Percentiles rank a stretch among this genome's conserved stretches.
phyloP scores from a whole-genome alignment of 2,888 invertebrate genomes.

The Parochlus steinenii region DNA sequence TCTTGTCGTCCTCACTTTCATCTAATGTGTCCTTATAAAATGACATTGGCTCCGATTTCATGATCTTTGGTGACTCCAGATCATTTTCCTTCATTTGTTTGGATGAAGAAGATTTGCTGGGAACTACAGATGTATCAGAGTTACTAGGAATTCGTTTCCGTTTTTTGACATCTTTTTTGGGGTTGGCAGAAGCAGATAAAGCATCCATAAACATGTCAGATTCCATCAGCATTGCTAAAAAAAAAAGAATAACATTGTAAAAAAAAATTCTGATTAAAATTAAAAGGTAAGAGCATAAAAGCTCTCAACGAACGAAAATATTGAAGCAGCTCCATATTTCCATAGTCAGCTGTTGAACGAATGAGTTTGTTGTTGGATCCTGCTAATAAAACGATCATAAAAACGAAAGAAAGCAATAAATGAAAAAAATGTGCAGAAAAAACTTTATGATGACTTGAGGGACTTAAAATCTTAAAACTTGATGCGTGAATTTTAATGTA shows the following conservation, averaged over 20 bases:
- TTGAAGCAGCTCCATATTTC: too few species aligned
- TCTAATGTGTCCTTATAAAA: constrained; percentile 89
- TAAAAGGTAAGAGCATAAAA: too few species aligned
- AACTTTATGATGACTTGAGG: too few species aligned
- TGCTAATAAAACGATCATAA: too few species aligned
- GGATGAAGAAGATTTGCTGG: constrained; percentile 34
- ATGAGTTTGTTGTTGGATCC: too few species aligned
- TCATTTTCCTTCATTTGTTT: constrained; percentile 20
- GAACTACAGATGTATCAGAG: constrained; percentile 40
- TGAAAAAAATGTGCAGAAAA: too few species aligned
- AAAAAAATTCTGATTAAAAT: too few species aligned
- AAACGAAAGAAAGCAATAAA: too few species aligned
- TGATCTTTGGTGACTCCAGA: constrained; percentile 13
- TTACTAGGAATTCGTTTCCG: constrained; percentile 56
- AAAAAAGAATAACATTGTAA: constrained; percentile 22
- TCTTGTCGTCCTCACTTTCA: constrained; percentile 25
- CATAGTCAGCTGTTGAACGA: too few species aligned
- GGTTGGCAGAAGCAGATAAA: constrained; percentile 55
- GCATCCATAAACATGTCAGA: constrained; percentile 92
- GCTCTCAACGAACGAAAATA: too few species aligned
- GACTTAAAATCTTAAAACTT: too few species aligned
- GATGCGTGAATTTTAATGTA: too few species aligned
- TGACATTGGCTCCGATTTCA: constrained; percentile 40
- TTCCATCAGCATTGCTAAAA: constrained; percentile 66
- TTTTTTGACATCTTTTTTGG: constrained; percentile 58